phyloP scores from a whole-genome alignment of 2,888 invertebrate species.

The Hesperia comma region DNA sequence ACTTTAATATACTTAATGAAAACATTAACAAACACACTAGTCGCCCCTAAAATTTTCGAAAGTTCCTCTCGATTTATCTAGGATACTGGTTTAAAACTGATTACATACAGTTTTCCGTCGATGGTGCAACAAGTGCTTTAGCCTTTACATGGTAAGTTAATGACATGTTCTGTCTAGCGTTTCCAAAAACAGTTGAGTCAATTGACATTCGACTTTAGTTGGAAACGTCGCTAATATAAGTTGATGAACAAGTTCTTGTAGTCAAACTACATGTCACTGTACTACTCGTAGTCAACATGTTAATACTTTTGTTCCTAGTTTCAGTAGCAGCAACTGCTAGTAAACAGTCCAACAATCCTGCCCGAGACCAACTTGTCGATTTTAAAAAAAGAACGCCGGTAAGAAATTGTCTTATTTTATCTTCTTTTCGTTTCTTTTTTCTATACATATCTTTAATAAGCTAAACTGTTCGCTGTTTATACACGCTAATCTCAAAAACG shows the following conservation, averaged over 20 bases:
- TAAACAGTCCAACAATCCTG: constrained; percentile 21
- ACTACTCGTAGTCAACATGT: constrained; percentile 17
- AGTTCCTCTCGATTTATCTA: no score
- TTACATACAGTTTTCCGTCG: neutral
- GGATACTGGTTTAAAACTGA: no score
- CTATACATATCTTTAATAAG: no score
- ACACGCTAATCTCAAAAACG: neutral
- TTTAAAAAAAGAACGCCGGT: constrained; percentile 57
- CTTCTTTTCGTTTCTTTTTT: no score
- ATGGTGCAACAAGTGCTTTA: neutral
- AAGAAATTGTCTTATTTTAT: neutral
- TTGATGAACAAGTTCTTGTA: no score
- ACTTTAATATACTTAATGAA: no score
- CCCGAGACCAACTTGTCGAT: constrained; percentile 50
- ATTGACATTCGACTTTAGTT: neutral
- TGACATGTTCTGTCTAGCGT: neutral
- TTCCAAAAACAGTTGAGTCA: neutral
- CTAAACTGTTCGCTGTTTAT: no score
- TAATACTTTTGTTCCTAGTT: constrained; percentile 11
- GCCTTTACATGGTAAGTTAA: neutral
- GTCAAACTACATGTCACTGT: neutral
- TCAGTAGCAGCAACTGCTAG: neutral
- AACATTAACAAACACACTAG: no score
- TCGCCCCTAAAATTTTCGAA: no score
- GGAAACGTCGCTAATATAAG: neutral